Evolutionary conservation across 2,113 vertebrate genomes (phyloP), one percentile per base, ranked within the genome.

Genomic region (Erythrolamprus reginae): DNA sequence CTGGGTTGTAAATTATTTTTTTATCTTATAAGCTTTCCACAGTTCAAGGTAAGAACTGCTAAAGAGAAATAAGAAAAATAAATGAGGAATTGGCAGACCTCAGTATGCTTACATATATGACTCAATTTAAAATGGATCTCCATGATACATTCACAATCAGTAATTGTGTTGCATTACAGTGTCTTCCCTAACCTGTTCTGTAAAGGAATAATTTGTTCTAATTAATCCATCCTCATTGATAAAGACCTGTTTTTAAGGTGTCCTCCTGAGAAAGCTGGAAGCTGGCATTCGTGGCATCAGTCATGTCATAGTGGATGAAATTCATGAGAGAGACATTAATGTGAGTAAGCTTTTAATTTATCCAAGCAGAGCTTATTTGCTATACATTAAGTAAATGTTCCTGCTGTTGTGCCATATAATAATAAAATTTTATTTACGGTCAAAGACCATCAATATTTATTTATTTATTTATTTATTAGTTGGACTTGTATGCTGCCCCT

Each of bases 231-330:
- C 10, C 91, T 89, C 93, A 50, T 87, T 87, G 52, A 42, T 21
- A n/a, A 51, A 47, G 19, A 82, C 87, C 89, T 58, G 52, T 56
- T 94, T 93, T 92, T 45, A 77, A 99, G 99, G 99, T 38, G 99
- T 99, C 87, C 96, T 99, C 26, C 96, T 99, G 92, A 97, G 99
- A 92, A 99, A 99, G 95, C 96, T 99, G 52, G 99, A 99, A 94
- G 96, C 99, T 47, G 99, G 99, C 45, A 99, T 99, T 95, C 94
- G 99, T 85, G 99, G 99, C 82, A 99, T 99, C 94, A 99, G 99
- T 89, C 99, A 99, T 21, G 98, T 99, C 23, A 99, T 99, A 89
- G 99, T 99, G 8, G 99, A 99, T 90, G 99, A 99, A 96, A 99
- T 99, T 95, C 99, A 99, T 1, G 99, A 99, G 96, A 97, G 99